A percentile compares a stretch with the other conserved stretches of the same genome.
These are phyloP conservation scores for Mobula birostris DNA, from an alignment of 2,113 vertebrate species.

Conservation along the genomic window DNA sequence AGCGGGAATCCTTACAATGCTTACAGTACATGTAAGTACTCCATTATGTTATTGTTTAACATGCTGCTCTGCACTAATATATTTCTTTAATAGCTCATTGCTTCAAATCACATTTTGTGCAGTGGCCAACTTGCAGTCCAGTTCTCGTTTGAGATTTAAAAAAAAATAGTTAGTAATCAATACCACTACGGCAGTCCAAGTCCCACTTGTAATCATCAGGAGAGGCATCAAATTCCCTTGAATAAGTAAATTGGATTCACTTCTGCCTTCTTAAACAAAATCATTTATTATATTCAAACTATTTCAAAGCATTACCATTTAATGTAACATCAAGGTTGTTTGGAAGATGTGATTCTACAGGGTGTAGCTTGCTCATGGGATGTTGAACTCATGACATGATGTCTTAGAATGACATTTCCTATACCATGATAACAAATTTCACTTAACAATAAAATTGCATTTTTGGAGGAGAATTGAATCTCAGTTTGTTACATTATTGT, in stretches of 20 bases:
- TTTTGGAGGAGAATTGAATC: background rate
- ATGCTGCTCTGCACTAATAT: background rate
- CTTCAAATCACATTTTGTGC: background rate
- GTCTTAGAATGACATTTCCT: background rate
- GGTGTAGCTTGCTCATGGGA: background rate
- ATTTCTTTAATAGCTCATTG: background rate
- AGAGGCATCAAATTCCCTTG: background rate
- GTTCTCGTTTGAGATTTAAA: background rate
- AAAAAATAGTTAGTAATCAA: conserved; percentile 14
- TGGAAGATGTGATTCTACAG: background rate
- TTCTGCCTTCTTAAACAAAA: background rate
- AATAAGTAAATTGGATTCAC: background rate
- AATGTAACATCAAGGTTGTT: background rate
- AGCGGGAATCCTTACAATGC: too few relatives aligned
- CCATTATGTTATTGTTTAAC: background rate
- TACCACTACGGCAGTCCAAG: background rate
- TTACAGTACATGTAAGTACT: background rate
- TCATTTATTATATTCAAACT: background rate
- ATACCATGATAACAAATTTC: background rate
- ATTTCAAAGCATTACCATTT: background rate
- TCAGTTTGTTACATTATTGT: background rate
- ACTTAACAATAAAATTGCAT: background rate
- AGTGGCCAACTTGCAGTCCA: background rate
- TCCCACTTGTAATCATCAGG: background rate
- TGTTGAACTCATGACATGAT: background rate